These are phyloP conservation scores for Microplitis manilae DNA, from an alignment of 2,888 invertebrate species.

Conservation along the genomic window DNA sequence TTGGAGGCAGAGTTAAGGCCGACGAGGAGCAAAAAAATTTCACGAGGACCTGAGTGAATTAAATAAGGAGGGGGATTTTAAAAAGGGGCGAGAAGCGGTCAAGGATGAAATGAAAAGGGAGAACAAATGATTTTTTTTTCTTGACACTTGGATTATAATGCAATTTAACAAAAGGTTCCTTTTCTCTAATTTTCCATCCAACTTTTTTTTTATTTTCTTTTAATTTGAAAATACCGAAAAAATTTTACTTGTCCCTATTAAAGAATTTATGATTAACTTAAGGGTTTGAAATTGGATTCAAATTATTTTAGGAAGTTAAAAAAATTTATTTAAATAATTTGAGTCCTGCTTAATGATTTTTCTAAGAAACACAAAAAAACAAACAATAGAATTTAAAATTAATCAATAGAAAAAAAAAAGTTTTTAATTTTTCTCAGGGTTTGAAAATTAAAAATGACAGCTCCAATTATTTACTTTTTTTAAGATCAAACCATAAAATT, in stretches of 20 bases:
- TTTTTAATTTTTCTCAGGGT: no score
- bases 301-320: no score
- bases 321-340: no score
- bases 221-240: neutral
- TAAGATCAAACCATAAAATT: no score
- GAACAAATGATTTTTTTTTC: constrained; percentile 38
- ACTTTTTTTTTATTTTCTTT: neutral
- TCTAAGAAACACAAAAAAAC: no score
- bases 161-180: neutral
- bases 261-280: neutral
- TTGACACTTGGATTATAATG: neutral
- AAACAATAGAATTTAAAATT: no score
- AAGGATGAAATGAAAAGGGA: constrained; percentile 39
- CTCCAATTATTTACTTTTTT: no score
- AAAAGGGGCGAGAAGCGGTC: constrained; percentile 36
- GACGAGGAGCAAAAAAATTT: constrained; percentile 28
- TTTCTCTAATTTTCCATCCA: neutral
- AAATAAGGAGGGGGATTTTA: constrained; percentile 21
- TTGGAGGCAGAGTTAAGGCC: constrained; percentile 10
- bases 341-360: no score
- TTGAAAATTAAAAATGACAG: no score
- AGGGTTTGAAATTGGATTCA: no score
- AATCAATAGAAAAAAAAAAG: no score
- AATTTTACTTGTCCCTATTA: neutral
- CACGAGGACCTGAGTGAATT: neutral